Conservation (phyloP, 2,797 vertebrate species). For the Neopelma chrysocephalum region DNA sequence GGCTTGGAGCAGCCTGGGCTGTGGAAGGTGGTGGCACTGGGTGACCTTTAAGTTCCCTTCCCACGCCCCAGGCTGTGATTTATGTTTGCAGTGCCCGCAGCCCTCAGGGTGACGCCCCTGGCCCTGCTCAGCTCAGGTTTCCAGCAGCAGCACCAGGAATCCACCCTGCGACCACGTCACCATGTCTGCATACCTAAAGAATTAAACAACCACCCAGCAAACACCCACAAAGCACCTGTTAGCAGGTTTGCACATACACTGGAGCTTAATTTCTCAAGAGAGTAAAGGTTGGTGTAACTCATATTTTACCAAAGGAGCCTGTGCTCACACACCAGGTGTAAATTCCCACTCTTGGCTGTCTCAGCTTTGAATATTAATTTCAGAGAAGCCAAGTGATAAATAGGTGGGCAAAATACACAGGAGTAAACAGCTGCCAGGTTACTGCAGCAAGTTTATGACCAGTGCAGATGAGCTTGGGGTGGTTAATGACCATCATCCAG, state of each 20-base stretch:
- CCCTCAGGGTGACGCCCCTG: background rate
- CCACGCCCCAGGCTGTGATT: background rate
- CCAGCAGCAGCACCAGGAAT: background rate
- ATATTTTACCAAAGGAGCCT: background rate
- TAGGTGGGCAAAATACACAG: background rate
- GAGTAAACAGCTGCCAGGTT: background rate
- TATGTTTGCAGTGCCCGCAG: background rate
- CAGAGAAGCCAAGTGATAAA: background rate
- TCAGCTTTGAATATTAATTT: background rate
- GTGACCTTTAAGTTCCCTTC: background rate
- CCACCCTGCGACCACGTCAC: background rate
- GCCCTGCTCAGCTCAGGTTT: background rate
- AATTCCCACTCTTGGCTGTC: background rate
- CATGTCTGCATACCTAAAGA: background rate
- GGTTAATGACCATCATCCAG: background rate
- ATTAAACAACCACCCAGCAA: background rate
- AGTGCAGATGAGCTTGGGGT: background rate
- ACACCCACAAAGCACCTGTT: rapidly evolving
- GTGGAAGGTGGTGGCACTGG: background rate
- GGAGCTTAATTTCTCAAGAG: background rate
- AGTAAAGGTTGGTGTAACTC: background rate
- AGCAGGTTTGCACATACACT: rapidly evolving
- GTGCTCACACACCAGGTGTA: rapidly evolving
- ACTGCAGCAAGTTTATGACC: rapidly evolving
- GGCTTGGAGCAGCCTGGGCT: background rate